A percentile compares a stretch with the other conserved stretches of the same genome.
These are phyloP conservation scores for Squalus acanthias DNA, from an alignment of 2,797 vertebrate genomes.

Conservation along the genomic window DNA sequence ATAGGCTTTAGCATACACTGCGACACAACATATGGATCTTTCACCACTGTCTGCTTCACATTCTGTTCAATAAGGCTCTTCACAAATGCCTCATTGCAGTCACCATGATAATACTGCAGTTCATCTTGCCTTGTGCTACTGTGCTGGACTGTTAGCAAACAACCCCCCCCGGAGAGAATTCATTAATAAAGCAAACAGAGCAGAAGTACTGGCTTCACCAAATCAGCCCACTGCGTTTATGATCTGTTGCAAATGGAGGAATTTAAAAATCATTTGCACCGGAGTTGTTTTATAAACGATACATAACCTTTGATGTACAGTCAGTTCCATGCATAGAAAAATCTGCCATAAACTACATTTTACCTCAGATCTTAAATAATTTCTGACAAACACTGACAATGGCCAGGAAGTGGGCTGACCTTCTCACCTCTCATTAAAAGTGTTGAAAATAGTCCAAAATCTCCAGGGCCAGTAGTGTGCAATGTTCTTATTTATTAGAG, in stretches of 20 bases:
- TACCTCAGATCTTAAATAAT: background rate
- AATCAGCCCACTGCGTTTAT: background rate
- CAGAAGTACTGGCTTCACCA: background rate
- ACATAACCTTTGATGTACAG: background rate
- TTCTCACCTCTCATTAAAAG: background rate
- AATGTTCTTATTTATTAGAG: background rate
- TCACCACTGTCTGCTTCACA: conserved; percentile 38
- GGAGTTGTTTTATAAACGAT: background rate
- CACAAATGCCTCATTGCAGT: background rate
- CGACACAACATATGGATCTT: conserved; percentile 39
- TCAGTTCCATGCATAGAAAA: background rate
- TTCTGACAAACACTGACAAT: background rate
- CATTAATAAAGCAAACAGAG: conserved; percentile 1
- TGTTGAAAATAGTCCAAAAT: background rate
- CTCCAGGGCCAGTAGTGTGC: background rate
- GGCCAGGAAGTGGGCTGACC: background rate
- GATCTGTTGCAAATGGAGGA: background rate
- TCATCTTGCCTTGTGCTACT: conserved; percentile 19
- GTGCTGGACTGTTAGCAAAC: background rate
- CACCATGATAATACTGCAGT: background rate
- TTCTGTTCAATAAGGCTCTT: conserved; percentile 39
- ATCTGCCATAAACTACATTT: background rate
- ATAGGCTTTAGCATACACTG: background rate
- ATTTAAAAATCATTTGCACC: background rate
- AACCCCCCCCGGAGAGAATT: background rate